Evolutionary conservation across 2,797 vertebrate genomes (phyloP).

Genomic region (Poeciliopsis paucimaculata): DNA sequence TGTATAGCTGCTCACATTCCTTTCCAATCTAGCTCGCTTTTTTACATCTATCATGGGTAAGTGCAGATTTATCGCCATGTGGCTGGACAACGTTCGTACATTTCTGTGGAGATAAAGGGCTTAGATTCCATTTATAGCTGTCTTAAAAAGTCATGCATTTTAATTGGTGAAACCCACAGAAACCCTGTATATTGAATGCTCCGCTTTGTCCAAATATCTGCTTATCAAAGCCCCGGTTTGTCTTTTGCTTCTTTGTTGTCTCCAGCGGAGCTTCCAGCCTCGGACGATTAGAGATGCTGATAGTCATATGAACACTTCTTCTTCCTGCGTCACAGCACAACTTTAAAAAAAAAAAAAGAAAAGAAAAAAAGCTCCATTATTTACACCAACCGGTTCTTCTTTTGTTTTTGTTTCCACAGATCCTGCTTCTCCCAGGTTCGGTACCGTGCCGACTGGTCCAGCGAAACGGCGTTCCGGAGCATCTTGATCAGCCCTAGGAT

Average conservation of each 20-base stretch:
- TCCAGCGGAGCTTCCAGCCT: not conserved
- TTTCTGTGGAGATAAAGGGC: too few species aligned
- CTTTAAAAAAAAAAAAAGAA: not conserved
- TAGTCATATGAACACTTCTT: not conserved
- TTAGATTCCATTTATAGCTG: too few species aligned
- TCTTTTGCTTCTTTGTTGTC: not conserved
- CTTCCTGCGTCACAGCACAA: not conserved
- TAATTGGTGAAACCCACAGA: too few species aligned
- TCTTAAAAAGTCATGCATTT: too few species aligned
- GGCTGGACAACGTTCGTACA: too few species aligned
- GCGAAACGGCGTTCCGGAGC: conserved; percentile 84
- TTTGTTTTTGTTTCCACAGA: conserved; percentile 62
- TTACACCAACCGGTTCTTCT: not conserved
- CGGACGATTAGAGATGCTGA: not conserved
- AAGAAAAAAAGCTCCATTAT: not conserved
- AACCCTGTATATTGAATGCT: not conserved
- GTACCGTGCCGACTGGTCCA: conserved; percentile 87
- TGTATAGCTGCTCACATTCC: too few species aligned
- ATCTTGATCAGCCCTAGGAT: conserved; percentile 95
- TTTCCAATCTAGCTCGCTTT: too few species aligned
- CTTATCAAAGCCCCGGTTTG: not conserved
- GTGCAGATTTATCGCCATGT: too few species aligned
- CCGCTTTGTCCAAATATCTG: not conserved
- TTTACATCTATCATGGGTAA: too few species aligned
- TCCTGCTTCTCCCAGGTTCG: conserved; percentile 86